Base-by-base conservation (phyloP, 2,888 invertebrate genomes). In the Drosophila affinis region DNA sequence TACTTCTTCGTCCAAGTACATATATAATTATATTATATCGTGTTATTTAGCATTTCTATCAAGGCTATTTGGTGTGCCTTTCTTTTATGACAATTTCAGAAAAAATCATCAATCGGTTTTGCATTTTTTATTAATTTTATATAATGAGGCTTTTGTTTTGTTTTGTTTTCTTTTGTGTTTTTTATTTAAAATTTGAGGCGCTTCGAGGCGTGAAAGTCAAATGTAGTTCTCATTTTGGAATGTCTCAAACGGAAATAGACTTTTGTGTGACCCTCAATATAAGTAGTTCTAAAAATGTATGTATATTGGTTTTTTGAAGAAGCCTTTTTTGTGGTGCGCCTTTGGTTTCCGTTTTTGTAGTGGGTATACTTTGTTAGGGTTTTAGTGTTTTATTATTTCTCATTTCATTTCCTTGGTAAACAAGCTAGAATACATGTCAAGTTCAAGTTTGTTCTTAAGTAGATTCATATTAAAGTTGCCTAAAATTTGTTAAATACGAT, bases 1-100 rank as follows among this genome's bases (percentile, higher is more conserved):
- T 84, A 75, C 70, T 63, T 79, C 55, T 49, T 71, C 39, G 14
- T 61, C 61, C 56, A 64, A 79, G 72, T 74, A 63, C 56, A 69
- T 70, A 72, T 82, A 78, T 76, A 81, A 58, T 74, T 57, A 57
- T 73, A 68, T 74, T 74, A 62, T 75, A 56, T 63, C 52, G 58
- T 75, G 63, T 67, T 67, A 53, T 60, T 81, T 75, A 74, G 75
- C 72, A 76, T 79, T 84, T 65, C 75, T 72, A 65, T 77, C 67
- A 83, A 83, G 86, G 88, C 88, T 85, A 79, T 87, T 82, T 87
- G 83, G 88, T 87, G 88, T 82, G 83, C 83, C 83, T 82, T 71
- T 53, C 45, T 14, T 75, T 72, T 53, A 71, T 72, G 82, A 79
- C 79, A 85, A 78, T 76, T 69, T 71, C 72, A 45, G 63, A 76